Evolutionary conservation across 1,140 invertebrate species (phyloP), one percentile per base, ranked within the genome.

Genomic region (Oedothorax gibbosus): DNA sequence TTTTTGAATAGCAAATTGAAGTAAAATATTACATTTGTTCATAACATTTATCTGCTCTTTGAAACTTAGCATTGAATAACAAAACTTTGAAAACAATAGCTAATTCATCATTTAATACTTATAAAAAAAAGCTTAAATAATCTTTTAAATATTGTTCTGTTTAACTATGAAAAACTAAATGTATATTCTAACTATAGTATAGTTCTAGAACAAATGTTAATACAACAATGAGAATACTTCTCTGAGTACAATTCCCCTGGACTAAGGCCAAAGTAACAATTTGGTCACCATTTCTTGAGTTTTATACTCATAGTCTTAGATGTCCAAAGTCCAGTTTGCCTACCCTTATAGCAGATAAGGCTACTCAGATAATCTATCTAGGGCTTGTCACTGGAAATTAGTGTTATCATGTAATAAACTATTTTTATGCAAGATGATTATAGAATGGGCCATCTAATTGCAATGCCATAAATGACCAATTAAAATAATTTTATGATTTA

Each of bases 201-300:
- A 77, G 21, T 50, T 77, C 56, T 60, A 76, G 57, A 21, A 49
- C 50, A 71, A 60, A 20, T 69, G 5, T 11, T 50, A 49, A 51
- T 15, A 71, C 62, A 82, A 64, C 73, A 81, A 60, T 64, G n/a
- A 53, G 69, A 56, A 84, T 84, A 84, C 81, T 76, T 84, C 81
- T 76, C 81, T 76, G 81, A 8, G 60, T 62, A 60, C 62, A 82
- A 15, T 64, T 71, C 54, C 80, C 35, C 57, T 11, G 56, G 21
- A 51, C 51, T 54, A 49, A 62, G 80, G 69, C 21, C 71, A 84
- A 84, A 84, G 53, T 75, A 56, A 84, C 60, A 66, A 66, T 2
- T 57, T 56, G n/a, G 18, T 35, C 56, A 54, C n/a, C 7, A 54
- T 15, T n/a, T 18, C 72, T 56, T 51, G 0, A 14, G 56, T 72